Evolutionary conservation across 2,797 vertebrate genomes (phyloP), one percentile per base, ranked within the genome.

Genomic region (Halcyon chelicuti): DNA sequence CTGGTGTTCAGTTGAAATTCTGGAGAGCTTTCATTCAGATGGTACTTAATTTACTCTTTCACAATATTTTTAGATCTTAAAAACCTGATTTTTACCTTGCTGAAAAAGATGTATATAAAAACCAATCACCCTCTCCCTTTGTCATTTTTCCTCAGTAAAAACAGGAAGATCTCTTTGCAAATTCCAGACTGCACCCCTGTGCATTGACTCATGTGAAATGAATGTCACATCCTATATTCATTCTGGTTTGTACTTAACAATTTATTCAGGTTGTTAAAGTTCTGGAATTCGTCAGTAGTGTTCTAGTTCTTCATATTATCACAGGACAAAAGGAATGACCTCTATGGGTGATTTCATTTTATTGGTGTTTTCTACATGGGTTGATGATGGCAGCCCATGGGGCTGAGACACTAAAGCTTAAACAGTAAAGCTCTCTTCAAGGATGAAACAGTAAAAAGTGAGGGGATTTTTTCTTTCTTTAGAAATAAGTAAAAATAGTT

Each of bases 231-330:
- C 87, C 79, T 86, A 72, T 91, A 86, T 93, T 79, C 93, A 68
- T 88, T 91, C 79, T 70, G 82, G 60, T 86, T 95, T 86, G 39
- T 88, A 81, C 72, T 90, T 91, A 37, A 73, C 82, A 86, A 70
- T 95, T 94, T 96, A 94, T 96, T 96, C 93, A 86, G 79, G 90
- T 90, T 94, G 94, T 96, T 97, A 94, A 95, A 88, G 79, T 96
- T 93, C 51, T 94, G 66, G 55, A 90, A 93, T 91, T 94, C 96
- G 84, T 94, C 90, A 87, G 79, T 87, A 79, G 87, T 78, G 66
- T 67, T 94, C 79, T 91, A 28, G 35, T 85, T 94, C 76, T 93
- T 95, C 85, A 15, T 88, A 86, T 90, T 94, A 94, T 86, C 73
- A 52, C 87, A 95, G 95, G 85, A 96, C 87, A 88, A 91, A 88